phyloP scores from a whole-genome alignment of 2,797 vertebrate species.

The Tinamus major region DNA sequence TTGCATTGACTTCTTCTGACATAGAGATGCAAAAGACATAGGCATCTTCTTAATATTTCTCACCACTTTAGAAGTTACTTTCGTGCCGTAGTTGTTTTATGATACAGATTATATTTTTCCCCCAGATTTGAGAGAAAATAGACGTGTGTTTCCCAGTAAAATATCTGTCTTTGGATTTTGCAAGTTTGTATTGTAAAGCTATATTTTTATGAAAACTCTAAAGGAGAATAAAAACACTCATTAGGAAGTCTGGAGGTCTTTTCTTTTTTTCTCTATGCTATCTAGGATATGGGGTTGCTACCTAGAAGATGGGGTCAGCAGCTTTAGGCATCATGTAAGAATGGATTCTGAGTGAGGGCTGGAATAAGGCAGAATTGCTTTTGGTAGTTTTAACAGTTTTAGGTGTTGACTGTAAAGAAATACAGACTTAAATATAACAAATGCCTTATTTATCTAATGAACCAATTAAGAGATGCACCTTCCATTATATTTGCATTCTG shows the following conservation, averaged over 20 bases:
- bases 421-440: neutral
- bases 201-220: neutral
- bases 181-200: neutral
- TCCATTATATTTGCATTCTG: neutral
- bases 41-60: neutral
- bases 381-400: neutral
- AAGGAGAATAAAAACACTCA: neutral
- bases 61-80: neutral
- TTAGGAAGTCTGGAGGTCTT: neutral
- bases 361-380: neutral
- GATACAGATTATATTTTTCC: neutral
- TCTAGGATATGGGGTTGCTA: neutral
- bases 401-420: neutral
- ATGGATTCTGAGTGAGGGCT: neutral
- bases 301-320: neutral
- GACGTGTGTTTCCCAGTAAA: neutral
- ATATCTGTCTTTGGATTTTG: neutral
- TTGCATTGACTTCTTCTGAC: neutral
- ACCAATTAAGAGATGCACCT: neutral
- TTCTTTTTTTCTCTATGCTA: neutral
- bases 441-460: no score
- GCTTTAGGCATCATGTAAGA: neutral
- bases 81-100: neutral
- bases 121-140: neutral
- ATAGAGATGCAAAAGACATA: neutral